Evolutionary conservation across 2,888 invertebrate genomes (phyloP).

Genomic region (Ophion obscuratus): DNA sequence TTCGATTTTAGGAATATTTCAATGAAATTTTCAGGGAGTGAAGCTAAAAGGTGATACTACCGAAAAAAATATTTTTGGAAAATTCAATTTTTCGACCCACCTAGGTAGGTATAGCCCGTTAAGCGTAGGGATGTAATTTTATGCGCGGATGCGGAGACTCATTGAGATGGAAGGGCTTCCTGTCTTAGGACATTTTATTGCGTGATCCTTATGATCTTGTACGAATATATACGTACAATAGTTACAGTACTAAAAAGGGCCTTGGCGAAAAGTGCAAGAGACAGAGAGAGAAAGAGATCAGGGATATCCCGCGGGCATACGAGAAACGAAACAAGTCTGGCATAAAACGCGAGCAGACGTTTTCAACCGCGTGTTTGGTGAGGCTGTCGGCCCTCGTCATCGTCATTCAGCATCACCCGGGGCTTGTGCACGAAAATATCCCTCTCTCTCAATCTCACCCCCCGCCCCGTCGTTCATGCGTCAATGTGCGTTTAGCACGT

Average conservation of each 20-base stretch:
- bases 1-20: too few relatives aligned
- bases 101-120: too few relatives aligned
- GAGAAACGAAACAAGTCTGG: slow-evolving; percentile 74
- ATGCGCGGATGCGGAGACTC: slow-evolving; percentile 3
- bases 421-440: slow-evolving; percentile 43
- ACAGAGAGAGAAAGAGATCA: slow-evolving; percentile 34
- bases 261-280: slow-evolving; percentile 20
- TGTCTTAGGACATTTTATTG: slow-evolving; percentile 67
- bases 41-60: too few relatives aligned
- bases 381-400: slow-evolving; percentile 83
- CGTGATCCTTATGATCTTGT: slow-evolving; percentile 47
- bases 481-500: slow-evolving; percentile 69
- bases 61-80: too few relatives aligned
- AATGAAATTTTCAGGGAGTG: too few relatives aligned
- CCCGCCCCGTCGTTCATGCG: slow-evolving; percentile 69
- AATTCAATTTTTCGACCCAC: too few relatives aligned
- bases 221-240: slow-evolving; percentile 40
- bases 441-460: slow-evolving; percentile 15
- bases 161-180: slow-evolving; percentile 67
- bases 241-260: slow-evolving; percentile 33
- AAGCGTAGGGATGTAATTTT: background rate
- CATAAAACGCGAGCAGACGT: slow-evolving; percentile 82
- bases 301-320: slow-evolving; percentile 57
- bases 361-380: slow-evolving; percentile 82
- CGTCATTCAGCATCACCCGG: slow-evolving; percentile 78